A percentile compares a stretch with the other conserved stretches of the same genome.
These are phyloP conservation scores for Australoheros scitulus DNA, from an alignment of 2,113 vertebrate genomes.

Conservation along the genomic window DNA sequence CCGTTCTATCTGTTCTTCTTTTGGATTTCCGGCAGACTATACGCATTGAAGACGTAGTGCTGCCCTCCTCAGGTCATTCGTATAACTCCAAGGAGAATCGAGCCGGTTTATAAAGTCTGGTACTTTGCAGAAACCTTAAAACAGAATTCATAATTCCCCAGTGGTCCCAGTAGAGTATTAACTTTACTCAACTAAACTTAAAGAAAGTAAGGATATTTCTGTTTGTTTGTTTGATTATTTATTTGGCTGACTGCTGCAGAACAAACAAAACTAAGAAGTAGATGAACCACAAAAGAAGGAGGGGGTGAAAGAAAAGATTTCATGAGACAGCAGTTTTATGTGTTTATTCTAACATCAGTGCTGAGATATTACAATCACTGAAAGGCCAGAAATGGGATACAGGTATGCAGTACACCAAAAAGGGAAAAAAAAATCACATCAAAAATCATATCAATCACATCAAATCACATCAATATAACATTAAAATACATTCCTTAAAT, in stretches of 20 bases:
- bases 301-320: background rate
- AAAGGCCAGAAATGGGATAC: background rate
- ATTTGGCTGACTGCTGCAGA: conserved; percentile 13
- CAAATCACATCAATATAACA: background rate
- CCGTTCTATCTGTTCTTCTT: background rate
- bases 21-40: no score
- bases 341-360: no score
- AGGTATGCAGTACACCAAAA: background rate
- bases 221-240: no score
- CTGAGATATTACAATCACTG: background rate
- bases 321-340: no score
- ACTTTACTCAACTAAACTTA: no score
- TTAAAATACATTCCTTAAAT: background rate
- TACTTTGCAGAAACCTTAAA: background rate
- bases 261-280: conserved; percentile 30
- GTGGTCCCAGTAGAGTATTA: background rate
- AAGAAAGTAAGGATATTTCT: no score
- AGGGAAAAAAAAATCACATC: background rate
- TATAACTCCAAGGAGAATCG: accelerated
- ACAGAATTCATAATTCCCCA: background rate
- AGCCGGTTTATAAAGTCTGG: background rate
- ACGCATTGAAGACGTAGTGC: background rate
- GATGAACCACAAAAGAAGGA: conserved; percentile 12
- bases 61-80: background rate
- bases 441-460: no score